phyloP scores from a whole-genome alignment of 2,113 vertebrate species.

The Lycaon pictus region DNA sequence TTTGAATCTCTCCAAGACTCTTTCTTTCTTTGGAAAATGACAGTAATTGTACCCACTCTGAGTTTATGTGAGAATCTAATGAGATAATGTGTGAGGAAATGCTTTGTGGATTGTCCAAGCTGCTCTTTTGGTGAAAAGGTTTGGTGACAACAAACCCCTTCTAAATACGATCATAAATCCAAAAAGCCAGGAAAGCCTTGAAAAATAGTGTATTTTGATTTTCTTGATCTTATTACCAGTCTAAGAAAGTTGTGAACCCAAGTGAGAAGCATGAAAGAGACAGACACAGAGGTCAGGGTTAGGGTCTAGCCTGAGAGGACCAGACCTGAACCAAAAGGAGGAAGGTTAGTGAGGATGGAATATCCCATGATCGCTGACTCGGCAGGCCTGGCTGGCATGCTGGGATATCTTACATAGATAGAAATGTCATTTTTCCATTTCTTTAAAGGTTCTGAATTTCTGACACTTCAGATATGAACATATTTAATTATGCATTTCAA shows the following conservation, averaged over 20 bases:
- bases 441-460: neutral
- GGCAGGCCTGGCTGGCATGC: rapidly evolving
- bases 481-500: neutral
- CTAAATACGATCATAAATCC: neutral
- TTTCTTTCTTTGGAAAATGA: slow-evolving; percentile 36
- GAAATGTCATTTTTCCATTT: neutral
- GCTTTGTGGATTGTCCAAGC: neutral
- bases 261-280: neutral
- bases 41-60: neutral
- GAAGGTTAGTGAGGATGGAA: neutral
- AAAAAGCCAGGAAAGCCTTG: neutral
- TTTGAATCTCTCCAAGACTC: neutral
- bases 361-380: rapidly evolving
- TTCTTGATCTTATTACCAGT: neutral
- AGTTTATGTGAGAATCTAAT: neutral
- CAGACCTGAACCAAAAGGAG: rapidly evolving
- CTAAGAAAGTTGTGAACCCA: neutral
- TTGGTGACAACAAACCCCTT: neutral
- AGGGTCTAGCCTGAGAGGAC: rapidly evolving
- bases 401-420: neutral
- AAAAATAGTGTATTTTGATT: neutral
- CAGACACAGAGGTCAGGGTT: neutral
- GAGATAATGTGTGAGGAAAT: neutral
- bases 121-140: slow-evolving; percentile 15
- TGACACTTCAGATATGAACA: neutral